These are phyloP conservation scores for Drosophila nigrodunni DNA, from an alignment of 1,140 invertebrate species.

Conservation along the genomic window DNA sequence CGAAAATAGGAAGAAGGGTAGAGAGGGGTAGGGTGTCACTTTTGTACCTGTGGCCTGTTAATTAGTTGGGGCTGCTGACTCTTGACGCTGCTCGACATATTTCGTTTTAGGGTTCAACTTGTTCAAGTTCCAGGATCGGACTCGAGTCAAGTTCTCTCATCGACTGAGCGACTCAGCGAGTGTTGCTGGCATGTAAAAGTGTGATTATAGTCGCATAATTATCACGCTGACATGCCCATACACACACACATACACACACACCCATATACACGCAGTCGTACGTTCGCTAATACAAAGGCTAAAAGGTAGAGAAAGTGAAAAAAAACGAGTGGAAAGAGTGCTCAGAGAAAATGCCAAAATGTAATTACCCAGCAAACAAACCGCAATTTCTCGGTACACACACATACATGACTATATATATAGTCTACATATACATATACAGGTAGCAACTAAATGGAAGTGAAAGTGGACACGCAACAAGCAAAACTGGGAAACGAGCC, in stretches of 20 bases:
- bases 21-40: conserved; percentile 4
- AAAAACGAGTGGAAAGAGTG: conserved; percentile 3
- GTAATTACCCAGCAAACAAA: conserved; percentile 83
- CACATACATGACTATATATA: background rate
- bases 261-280: background rate
- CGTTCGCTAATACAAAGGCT: background rate
- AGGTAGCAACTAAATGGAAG: conserved; percentile 67
- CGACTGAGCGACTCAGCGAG: conserved; percentile 6
- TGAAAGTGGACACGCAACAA: conserved; percentile 83
- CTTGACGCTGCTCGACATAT: conserved; percentile 77
- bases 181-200: conserved; percentile 77
- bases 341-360: conserved; percentile 77
- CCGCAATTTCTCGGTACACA: conserved; percentile 79
- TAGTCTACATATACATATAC: conserved; percentile 1
- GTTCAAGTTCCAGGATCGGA: conserved; percentile 2
- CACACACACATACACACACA: conserved; percentile 37
- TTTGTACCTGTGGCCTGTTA: conserved; percentile 76
- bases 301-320: background rate
- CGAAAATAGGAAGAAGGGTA: background rate
- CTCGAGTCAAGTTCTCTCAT: background rate
- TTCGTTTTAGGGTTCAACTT: conserved; percentile 78
- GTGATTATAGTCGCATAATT: conserved; percentile 83
- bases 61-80: conserved; percentile 78
- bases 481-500: conserved; percentile 56
- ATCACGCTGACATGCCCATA: conserved; percentile 79